Conservation (phyloP, 2,797 vertebrate genomes). For the Crenichthys baileyi region DNA sequence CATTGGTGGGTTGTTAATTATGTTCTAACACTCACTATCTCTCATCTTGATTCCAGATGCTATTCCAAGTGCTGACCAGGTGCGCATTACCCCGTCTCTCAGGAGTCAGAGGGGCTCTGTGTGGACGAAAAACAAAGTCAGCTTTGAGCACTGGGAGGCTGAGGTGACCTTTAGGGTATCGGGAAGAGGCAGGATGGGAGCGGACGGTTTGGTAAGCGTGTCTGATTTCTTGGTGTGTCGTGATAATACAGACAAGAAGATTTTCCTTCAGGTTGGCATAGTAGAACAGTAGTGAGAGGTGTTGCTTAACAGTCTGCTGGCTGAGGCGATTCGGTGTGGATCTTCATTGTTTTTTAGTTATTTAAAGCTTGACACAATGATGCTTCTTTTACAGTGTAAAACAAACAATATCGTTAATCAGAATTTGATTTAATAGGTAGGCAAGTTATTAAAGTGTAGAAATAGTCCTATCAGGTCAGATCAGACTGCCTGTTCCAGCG, state of each 20-base stretch:
- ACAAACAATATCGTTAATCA: background rate
- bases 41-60: conserved; percentile 83
- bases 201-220: conserved; percentile 90
- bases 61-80: conserved; percentile 94
- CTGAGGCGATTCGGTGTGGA: background rate
- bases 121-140: conserved; percentile 90
- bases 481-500: background rate
- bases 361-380: background rate
- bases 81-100: conserved; percentile 93
- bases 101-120: conserved; percentile 93
- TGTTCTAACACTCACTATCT: background rate
- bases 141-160: conserved; percentile 91
- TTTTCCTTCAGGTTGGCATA: background rate
- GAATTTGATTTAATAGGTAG: background rate
- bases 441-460: background rate
- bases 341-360: background rate
- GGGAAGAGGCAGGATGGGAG: conserved; percentile 93
- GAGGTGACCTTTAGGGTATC: conserved; percentile 96
- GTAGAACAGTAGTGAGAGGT: background rate
- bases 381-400: background rate
- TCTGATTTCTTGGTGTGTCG: background rate
- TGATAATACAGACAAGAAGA: background rate
- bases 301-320: background rate
- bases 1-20: background rate
- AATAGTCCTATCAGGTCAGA: background rate